A percentile compares a stretch with the other conserved stretches of the same genome.
Conservation (phyloP, 2,888 invertebrate species). For the Sphecodes monilicornis region DNA sequence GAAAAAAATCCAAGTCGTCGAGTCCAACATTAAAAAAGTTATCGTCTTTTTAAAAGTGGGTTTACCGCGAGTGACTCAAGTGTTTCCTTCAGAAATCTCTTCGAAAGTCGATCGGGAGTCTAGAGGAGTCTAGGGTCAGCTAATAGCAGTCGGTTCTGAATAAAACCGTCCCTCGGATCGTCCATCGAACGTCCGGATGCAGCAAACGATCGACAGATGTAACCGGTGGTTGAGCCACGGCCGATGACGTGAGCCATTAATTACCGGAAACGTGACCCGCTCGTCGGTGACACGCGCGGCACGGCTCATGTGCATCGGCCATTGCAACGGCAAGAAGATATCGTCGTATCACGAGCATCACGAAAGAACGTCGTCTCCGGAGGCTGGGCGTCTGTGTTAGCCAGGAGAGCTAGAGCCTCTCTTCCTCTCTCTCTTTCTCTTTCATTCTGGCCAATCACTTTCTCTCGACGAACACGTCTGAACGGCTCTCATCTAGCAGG, state of each 20-base stretch:
- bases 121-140: not conserved
- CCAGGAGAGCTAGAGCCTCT: slow-evolving; percentile 20
- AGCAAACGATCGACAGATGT: slow-evolving; percentile 78
- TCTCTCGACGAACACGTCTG: slow-evolving; percentile 71
- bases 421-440: slow-evolving; percentile 37
- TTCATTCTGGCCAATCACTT: slow-evolving; percentile 75
- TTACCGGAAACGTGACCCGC: slow-evolving; percentile 81
- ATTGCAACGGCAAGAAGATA: slow-evolving; percentile 62
- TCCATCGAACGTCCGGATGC: slow-evolving; percentile 40
- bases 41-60: no score
- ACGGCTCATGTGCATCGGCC: slow-evolving; percentile 62
- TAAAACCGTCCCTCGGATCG: slow-evolving; percentile 1
- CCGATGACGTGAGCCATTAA: slow-evolving; percentile 81
- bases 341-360: slow-evolving; percentile 79
- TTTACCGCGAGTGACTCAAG: no score
- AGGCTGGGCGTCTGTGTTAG: slow-evolving; percentile 47
- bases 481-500: slow-evolving; percentile 47
- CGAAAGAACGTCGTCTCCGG: slow-evolving; percentile 63
- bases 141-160: slow-evolving; percentile 13
- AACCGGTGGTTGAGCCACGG: slow-evolving; percentile 72
- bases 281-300: slow-evolving; percentile 65
- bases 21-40: no score
- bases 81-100: not conserved
- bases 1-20: no score
- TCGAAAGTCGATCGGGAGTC: not conserved